Base-by-base conservation (phyloP, 1,140 invertebrate genomes). In the Aphis craccivora region DNA sequence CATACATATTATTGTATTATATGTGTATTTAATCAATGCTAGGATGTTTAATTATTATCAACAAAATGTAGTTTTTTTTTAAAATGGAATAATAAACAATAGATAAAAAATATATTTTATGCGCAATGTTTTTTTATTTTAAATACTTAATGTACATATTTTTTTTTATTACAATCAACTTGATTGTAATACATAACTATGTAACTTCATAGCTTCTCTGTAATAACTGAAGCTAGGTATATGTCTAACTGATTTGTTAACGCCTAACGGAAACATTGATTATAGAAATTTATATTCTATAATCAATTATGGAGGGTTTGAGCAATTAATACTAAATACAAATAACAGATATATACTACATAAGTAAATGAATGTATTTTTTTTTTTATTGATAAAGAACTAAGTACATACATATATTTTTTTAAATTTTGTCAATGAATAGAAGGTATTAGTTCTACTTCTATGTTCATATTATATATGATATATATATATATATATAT, bases 291-390 rank as follows among this genome's bases (percentile, higher is more conserved):
- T 2, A 0, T 51, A 51, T 51, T 51, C 14, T 51, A 51, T 51
- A 51, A 18, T 51, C 48, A 51, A 51, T 51, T 4, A 14, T 76
- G 4, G 14, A 76, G 14, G 30, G 60, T n/a, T 76, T 76, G 60
- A 76, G 14, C 4, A 76, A 84, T 43, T 89, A 35, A 35, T 20
- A 53, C 9, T 89, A 89, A 2, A 90, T 60, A 90, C 3, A 60
- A 90, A 90, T 25, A 43, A 90, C 48, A 53, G n/a, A 53, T 89
- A 51, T 5, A 20, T 51, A 35, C 60, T n/a, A 76, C 1, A 37
- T 90, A 90, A 35, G 88, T 90, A 90, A 37, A 89, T 89, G 25
- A 48, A 86, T 88, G 40, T 40, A 87, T 87, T n/a, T 60, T 51
- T 60, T 51, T 87, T 90, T 40, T 90, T 90, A 90, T 60, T 90